Evolutionary conservation across 2,113 vertebrate genomes (phyloP).

Genomic region (Trogon surrucura): DNA sequence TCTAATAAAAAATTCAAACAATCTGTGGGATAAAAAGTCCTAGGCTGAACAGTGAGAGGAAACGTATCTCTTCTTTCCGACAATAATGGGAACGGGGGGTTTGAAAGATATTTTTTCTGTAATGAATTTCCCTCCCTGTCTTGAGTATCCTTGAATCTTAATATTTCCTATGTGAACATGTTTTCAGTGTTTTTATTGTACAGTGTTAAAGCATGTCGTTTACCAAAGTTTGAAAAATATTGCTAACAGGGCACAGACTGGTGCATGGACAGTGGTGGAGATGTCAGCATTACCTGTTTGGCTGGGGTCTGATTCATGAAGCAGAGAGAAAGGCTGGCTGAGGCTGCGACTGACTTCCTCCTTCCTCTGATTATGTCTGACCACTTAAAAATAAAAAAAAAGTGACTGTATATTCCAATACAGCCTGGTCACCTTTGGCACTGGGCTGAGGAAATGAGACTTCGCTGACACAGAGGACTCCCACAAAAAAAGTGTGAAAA

Average conservation of each 20-base stretch:
- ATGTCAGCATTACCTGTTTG: not conserved
- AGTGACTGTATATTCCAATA: not conserved
- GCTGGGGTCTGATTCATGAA: not conserved
- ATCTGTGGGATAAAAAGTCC: not conserved
- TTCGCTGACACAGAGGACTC: slow-evolving; percentile 27
- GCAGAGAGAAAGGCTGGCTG: not conserved
- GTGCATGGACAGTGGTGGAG: not conserved
- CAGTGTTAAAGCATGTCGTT: not conserved
- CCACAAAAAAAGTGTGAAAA: slow-evolving; percentile 70
- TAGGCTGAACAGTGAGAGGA: not conserved
- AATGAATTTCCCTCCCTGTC: rapidly evolving
- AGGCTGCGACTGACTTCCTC: not conserved
- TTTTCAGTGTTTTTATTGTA: not conserved
- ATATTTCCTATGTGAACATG: not conserved
- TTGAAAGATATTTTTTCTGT: not conserved
- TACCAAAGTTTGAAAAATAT: not conserved
- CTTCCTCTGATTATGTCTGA: not conserved
- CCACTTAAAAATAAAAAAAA: not conserved
- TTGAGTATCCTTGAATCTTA: not conserved
- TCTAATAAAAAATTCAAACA: not conserved
- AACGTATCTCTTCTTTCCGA: not conserved
- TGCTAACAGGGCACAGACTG: not conserved
- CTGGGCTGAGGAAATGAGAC: slow-evolving; percentile 35
- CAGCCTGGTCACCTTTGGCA: slow-evolving; percentile 46
- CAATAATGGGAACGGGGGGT: not conserved